Evolutionary conservation across 2,113 vertebrate genomes (phyloP).

Genomic region (Poecilia latipinna): DNA sequence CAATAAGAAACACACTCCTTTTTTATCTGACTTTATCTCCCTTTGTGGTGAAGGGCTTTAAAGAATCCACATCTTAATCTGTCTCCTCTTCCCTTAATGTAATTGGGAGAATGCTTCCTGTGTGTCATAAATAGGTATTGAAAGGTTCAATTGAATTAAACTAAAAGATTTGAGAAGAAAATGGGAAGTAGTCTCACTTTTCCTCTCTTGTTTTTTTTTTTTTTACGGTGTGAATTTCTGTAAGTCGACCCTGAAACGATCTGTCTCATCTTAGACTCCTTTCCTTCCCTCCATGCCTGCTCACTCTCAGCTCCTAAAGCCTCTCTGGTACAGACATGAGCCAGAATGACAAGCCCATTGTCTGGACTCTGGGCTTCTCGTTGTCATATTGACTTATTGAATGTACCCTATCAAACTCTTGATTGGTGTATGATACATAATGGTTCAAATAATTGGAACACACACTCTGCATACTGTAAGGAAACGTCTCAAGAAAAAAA

Average conservation of each 20-base stretch:
- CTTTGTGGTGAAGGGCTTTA: slow-evolving; percentile 74
- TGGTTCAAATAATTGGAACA: slow-evolving; percentile 52
- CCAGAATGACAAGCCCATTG: slow-evolving; percentile 69
- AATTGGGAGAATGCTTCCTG: slow-evolving; percentile 79
- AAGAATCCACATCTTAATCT: slow-evolving; percentile 74
- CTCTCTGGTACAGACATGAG: slow-evolving; percentile 73
- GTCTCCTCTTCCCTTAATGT: slow-evolving; percentile 76
- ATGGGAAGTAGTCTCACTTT: slow-evolving; percentile 80
- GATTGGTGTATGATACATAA: slow-evolving; percentile 74
- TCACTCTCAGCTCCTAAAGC: slow-evolving; percentile 11
- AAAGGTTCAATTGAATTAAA: slow-evolving; percentile 84
- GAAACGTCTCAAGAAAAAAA: no score
- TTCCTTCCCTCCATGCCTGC: not conserved
- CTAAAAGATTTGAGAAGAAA: slow-evolving; percentile 80
- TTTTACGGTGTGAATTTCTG: slow-evolving; percentile 69
- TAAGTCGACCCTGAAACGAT: slow-evolving; percentile 83
- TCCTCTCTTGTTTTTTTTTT: slow-evolving; percentile 57
- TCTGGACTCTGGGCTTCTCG: slow-evolving; percentile 39
- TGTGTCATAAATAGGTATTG: slow-evolving; percentile 82
- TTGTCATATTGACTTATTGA: slow-evolving; percentile 83
- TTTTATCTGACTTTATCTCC: slow-evolving; percentile 79
- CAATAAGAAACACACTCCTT: slow-evolving; percentile 73
- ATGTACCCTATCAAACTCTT: slow-evolving; percentile 83
- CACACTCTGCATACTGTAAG: no score
- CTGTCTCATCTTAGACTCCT: slow-evolving; percentile 66